These are phyloP conservation scores for Torymus aiolomorphi DNA, from an alignment of 2,888 invertebrate species.

Conservation along the genomic window DNA sequence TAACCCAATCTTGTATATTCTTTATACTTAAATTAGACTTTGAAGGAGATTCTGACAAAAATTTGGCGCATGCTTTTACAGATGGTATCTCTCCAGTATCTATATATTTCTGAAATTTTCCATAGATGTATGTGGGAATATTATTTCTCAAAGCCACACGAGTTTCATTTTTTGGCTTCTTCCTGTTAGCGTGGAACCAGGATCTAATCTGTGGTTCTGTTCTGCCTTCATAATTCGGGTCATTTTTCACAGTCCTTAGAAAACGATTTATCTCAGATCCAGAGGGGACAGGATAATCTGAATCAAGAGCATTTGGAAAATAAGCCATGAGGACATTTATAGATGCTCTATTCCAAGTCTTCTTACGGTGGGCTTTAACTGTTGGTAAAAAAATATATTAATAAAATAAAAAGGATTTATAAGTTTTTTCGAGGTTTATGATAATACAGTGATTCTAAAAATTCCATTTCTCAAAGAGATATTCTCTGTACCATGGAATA, in stretches of 20 bases:
- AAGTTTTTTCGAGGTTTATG: no score
- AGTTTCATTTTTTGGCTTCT: neutral
- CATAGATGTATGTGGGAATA: slow-evolving; percentile 12
- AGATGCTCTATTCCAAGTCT: neutral
- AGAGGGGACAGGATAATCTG: neutral
- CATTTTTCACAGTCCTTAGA: neutral
- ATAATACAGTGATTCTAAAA: no score
- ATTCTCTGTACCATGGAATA: no score
- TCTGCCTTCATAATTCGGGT: no score
- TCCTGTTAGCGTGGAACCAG: slow-evolving; percentile 2
- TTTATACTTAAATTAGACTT: neutral
- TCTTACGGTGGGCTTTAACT: no score
- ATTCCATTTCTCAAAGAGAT: no score
- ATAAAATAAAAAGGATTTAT: no score
- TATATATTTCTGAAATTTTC: slow-evolving; percentile 6
- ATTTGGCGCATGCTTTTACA: neutral
- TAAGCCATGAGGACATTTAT: neutral
- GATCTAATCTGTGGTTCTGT: slow-evolving; percentile 5
- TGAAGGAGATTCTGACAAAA: neutral
- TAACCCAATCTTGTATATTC: neutral
- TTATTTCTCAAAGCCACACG: neutral
- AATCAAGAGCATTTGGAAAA: slow-evolving; percentile 17
- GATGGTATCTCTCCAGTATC: slow-evolving; percentile 5
- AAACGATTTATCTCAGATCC: neutral
- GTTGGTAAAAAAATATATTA: no score